These are phyloP conservation scores for Heterocephalus glaber DNA, from an alignment of 2,113 vertebrate genomes.

Conservation along the genomic window DNA sequence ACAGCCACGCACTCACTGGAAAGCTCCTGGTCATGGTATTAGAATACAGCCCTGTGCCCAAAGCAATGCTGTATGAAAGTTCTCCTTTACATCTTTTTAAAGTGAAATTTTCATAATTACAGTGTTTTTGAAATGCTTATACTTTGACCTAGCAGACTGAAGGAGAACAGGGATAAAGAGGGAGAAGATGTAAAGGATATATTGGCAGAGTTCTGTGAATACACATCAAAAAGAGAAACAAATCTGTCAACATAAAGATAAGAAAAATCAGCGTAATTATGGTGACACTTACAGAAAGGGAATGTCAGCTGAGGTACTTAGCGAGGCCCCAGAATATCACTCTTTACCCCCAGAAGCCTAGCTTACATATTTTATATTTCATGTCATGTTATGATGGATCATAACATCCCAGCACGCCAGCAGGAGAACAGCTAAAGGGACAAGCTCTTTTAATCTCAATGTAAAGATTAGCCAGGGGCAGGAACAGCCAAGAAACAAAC, in stretches of 20 bases:
- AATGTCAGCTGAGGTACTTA: slow-evolving; percentile 50
- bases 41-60: not conserved
- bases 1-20: not conserved
- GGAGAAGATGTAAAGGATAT: slow-evolving; percentile 44
- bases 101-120: not conserved
- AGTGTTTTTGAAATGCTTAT: slow-evolving; percentile 50
- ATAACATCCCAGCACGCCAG: slow-evolving; percentile 83
- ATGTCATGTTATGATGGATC: slow-evolving; percentile 61
- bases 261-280: slow-evolving; percentile 76
- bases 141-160: slow-evolving; percentile 88
- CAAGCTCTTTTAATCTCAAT: slow-evolving; percentile 85
- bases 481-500: slow-evolving; percentile 56
- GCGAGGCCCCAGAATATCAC: slow-evolving; percentile 48
- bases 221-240: slow-evolving; percentile 83
- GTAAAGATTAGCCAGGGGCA: slow-evolving; percentile 69
- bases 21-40: not conserved
- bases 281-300: slow-evolving; percentile 70
- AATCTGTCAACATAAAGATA: slow-evolving; percentile 79
- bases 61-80: not conserved
- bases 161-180: slow-evolving; percentile 79
- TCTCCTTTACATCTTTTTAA: slow-evolving; percentile 17
- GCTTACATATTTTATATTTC: slow-evolving; percentile 59
- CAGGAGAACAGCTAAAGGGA: slow-evolving; percentile 86
- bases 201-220: slow-evolving; percentile 87
- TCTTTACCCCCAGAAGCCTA: slow-evolving; percentile 70